Evolutionary conservation across 2,888 invertebrate genomes (phyloP), one percentile per base, ranked within the genome.

Genomic region (Troilus luridus): DNA sequence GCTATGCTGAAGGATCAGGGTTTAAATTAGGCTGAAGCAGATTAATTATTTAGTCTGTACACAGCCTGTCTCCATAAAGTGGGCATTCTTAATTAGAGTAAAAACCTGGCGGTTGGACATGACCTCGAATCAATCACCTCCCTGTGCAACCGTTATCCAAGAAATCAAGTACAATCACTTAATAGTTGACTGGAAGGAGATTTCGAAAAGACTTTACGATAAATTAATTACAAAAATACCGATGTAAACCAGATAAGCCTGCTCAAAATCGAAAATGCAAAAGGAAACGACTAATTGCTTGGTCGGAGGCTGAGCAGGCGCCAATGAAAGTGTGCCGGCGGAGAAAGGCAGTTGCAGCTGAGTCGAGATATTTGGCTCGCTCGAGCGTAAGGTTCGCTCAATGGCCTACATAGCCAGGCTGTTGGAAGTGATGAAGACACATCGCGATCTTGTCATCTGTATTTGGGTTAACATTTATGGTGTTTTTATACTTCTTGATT

Each of bases 301-400:
- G 41, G 56, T 11, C 19, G 9, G 56, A 85, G 85, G 56, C 85
- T n/a, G 85, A 56, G 14, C 85, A 56, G 85, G 85, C 85, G 85
- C 85, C 85, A 85, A n/a, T 12, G 56, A 21, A 85, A 85, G 85
- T 85, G 85, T 85, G 85, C 85, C 85, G 41, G 11, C 54, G 56
- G 85, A n/a, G 85, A 85, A 85, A 85, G 85, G 85, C 56, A 12
- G n/a, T 56, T 9, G 67, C 67, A 12, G 72, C 72, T 21, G 72
- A 27, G 11, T 7, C 9, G 27, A 77, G 72, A 77, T 77, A 27
- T 77, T 77, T 77, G 72, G 72, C 72, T 17, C 72, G 17, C 27
- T 77, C 17, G 41, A 0, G 72, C 41, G 72, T 41, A 41, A 77
- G 27, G 12, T 77, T 77, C 72, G 72, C 8, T 14, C 72, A 41